These are phyloP conservation scores for Limenitis camilla DNA, from an alignment of 2,888 invertebrate species.

Conservation along the genomic window DNA sequence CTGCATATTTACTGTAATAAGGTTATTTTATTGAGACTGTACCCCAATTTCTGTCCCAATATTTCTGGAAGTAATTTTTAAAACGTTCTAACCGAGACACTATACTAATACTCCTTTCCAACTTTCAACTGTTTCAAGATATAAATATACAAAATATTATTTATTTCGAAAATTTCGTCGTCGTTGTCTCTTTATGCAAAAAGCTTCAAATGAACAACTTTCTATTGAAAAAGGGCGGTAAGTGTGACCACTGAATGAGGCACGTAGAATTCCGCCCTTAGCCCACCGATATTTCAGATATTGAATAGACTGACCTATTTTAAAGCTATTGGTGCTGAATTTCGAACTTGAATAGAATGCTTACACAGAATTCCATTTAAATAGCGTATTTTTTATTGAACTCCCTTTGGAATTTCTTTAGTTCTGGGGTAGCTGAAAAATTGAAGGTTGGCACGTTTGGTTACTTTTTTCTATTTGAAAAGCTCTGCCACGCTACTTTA, in stretches of 20 bases:
- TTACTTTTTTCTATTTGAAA: too few species aligned
- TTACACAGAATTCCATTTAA: conserved; percentile 29
- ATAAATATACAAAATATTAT: too few species aligned
- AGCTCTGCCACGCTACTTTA: too few species aligned
- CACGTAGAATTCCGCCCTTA: conserved; percentile 18
- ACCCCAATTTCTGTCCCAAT: too few species aligned
- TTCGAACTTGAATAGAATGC: conserved; percentile 24
- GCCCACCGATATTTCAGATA: conserved; percentile 41
- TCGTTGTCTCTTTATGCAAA: neutral
- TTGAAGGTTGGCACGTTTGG: conserved; percentile 9
- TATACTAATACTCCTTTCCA: too few species aligned
- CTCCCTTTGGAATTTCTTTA: conserved; percentile 13
- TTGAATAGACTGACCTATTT: conserved; percentile 47
- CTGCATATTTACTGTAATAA: neutral
- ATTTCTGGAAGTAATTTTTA: too few species aligned
- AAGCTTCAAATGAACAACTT: neutral
- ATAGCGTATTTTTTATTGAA: conserved; percentile 26
- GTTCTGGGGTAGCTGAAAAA: neutral
- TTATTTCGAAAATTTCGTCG: too few species aligned
- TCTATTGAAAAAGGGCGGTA: conserved; percentile 1
- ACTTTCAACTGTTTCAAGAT: too few species aligned
- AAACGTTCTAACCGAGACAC: neutral
- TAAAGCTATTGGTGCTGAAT: conserved; percentile 30
- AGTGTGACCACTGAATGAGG: conserved; percentile 14
- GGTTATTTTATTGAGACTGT: neutral